Base-by-base conservation (phyloP, 2,888 invertebrate species). In the Periphyllus acericola region DNA sequence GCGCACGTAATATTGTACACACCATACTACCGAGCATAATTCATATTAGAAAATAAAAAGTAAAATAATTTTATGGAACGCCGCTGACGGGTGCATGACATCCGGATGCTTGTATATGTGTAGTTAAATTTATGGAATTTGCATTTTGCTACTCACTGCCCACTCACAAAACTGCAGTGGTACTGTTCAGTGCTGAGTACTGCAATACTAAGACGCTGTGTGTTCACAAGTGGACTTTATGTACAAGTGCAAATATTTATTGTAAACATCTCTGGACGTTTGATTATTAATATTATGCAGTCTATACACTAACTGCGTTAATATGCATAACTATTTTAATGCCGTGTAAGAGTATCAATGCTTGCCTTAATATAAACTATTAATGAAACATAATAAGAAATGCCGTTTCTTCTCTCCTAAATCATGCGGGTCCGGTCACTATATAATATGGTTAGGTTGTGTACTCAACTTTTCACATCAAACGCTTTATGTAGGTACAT, bases 51-150 rank as follows among this genome's bases (percentile, higher is more conserved):
- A 81, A 81, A 81, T 29, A 32, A 68, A 81, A 81, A 11, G 36
- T 68, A 81, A 40, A 46, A 81, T 68, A 81, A 29, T 81, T 81
- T 68, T 81, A 68, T 68, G 40, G 68, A 81, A 68, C 81, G 68
- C 68, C 21, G 40, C 81, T 81, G 81, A 68, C 40, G 81, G 40
- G 68, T 29, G 66, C 66, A 80, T 66, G 80, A 80, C 80, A 80
- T 80, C 80, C 66, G 80, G 80, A 66, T 80, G n/a, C 36, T 34
- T 55, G 14, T 17, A n/a, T n/a, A n/a, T n/a, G 17, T 71, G 19
- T 34, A 60, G 36, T 66, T 80, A 60, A 80, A 46, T 82, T n/a
- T 32, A 46, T 71, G 82, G 71, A 46, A 71, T 82, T 82, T 71
- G 46, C 82, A 46, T 82, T 71, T 82, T 32, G 46, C 21, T 71